phyloP scores from a whole-genome alignment of 2,113 vertebrate genomes.

The Lamprotornis superbus region DNA sequence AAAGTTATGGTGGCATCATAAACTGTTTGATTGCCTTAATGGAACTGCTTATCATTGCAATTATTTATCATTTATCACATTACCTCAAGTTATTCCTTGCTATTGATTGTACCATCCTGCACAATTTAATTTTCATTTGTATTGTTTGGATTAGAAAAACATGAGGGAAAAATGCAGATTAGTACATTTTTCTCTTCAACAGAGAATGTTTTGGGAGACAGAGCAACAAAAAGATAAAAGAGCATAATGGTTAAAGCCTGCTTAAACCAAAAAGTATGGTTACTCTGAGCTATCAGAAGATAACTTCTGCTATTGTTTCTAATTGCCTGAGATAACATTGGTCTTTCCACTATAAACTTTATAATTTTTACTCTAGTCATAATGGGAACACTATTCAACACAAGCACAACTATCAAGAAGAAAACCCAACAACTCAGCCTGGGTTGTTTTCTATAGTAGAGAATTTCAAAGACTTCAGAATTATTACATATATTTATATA shows the following conservation, averaged over 20 bases:
- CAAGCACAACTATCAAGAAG: not conserved
- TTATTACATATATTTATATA: too few relatives aligned
- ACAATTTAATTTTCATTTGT: not conserved
- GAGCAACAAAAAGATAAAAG: not conserved
- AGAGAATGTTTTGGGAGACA: not conserved
- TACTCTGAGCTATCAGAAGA: not conserved
- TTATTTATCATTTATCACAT: constrained; percentile 26
- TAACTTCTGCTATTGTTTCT: not conserved
- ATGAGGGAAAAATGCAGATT: not conserved
- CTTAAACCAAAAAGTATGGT: not conserved
- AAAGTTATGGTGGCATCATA: not conserved
- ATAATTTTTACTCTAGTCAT: not conserved
- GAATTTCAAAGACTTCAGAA: not conserved
- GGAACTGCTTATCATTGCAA: not conserved
- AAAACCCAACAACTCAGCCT: not conserved
- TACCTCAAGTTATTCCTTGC: not conserved
- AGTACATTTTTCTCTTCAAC: not conserved
- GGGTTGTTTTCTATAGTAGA: not conserved
- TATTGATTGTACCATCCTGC: not conserved
- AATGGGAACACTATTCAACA: not conserved
- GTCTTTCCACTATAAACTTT: not conserved
- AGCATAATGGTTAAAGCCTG: not conserved
- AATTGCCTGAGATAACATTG: not conserved
- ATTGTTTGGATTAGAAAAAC: not conserved
- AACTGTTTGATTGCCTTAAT: not conserved